A percentile compares a stretch with the other conserved stretches of the same genome.
phyloP scores from a whole-genome alignment of 2,797 vertebrate species.

The Glossophaga mutica region DNA sequence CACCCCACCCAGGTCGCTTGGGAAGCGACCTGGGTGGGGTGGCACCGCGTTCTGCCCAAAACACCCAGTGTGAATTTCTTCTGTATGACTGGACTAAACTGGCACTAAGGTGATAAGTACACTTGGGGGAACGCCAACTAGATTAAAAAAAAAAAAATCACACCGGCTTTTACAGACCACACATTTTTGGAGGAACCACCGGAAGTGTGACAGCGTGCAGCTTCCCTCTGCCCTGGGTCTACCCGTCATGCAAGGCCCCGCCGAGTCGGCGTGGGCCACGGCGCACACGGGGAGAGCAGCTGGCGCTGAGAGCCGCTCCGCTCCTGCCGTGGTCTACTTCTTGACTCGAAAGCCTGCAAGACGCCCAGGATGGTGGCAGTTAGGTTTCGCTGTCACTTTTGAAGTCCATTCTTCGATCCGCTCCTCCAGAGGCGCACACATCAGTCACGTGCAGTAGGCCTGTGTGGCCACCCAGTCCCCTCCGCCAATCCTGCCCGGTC shows the following conservation, averaged over 20 bases:
- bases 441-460: not conserved
- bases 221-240: not conserved
- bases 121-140: slow-evolving; percentile 47
- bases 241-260: not conserved
- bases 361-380: not conserved
- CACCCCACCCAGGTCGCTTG: too few relatives aligned
- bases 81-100: slow-evolving; percentile 32
- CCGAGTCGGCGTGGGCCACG: not conserved
- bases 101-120: slow-evolving; percentile 78
- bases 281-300: not conserved
- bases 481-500: not conserved
- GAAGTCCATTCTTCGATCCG: not conserved
- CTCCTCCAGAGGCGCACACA: not conserved
- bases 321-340: not conserved
- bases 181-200: slow-evolving; percentile 38
- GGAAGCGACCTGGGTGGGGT: not conserved
- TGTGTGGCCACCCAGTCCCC: not conserved
- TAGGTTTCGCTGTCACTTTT: not conserved
- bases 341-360: not conserved
- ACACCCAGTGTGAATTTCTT: slow-evolving; percentile 26
- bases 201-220: not conserved
- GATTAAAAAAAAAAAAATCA: slow-evolving; percentile 25
- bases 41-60: not conserved
- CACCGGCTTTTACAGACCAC: slow-evolving; percentile 36
- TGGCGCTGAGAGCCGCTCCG: not conserved